These are phyloP conservation scores for Craterocephalus amniculus DNA, from an alignment of 2,797 vertebrate species.

Conservation along the genomic window DNA sequence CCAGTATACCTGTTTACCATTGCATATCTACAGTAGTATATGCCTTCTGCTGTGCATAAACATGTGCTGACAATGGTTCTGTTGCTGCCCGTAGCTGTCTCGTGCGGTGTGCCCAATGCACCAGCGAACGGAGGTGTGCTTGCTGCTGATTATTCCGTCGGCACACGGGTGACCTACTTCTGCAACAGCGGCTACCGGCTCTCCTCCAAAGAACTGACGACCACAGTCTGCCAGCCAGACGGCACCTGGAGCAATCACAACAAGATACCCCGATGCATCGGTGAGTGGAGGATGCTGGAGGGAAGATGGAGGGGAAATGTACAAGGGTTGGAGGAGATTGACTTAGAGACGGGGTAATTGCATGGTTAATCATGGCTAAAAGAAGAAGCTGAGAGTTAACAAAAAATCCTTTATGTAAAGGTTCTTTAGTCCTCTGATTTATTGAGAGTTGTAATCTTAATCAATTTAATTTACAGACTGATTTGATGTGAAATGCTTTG, in stretches of 20 bases:
- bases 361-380: constrained; percentile 4
- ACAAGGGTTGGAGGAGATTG: constrained; percentile 1
- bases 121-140: constrained; percentile 94
- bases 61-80: constrained; percentile 40
- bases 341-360: constrained; percentile 25
- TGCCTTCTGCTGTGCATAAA: constrained; percentile 37
- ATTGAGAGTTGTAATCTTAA: constrained; percentile 11
- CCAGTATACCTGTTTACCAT: constrained; percentile 18
- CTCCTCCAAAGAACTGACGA: constrained; percentile 96
- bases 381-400: constrained; percentile 1
- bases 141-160: constrained; percentile 95
- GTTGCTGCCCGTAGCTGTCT: constrained; percentile 86
- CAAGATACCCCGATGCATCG: constrained; percentile 96
- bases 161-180: constrained; percentile 95
- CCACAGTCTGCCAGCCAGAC: constrained; percentile 94
- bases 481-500: constrained; percentile 1
- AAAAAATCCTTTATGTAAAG: constrained; percentile 3
- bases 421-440: neutral
- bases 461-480: neutral
- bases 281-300: constrained; percentile 70
- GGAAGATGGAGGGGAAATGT: constrained; percentile 4
- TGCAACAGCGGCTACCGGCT: constrained; percentile 95
- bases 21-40: constrained; percentile 6
- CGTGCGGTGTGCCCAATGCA: constrained; percentile 93
- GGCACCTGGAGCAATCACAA: constrained; percentile 99